Evolutionary conservation across 2,888 invertebrate species (phyloP).

Genomic region (Synanthedon formicaeformis): DNA sequence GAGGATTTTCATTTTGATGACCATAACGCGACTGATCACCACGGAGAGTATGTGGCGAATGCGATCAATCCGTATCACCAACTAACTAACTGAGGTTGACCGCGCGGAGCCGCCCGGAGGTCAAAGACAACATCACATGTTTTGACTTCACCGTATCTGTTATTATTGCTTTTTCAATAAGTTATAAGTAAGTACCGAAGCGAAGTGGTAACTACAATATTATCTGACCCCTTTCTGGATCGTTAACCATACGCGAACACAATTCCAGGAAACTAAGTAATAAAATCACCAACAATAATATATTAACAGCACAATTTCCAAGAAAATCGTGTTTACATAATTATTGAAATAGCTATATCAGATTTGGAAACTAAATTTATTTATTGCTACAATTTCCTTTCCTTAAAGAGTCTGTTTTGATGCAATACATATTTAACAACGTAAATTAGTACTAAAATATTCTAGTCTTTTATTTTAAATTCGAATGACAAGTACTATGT

Average conservation of each 20-base stretch:
- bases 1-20: conserved; percentile 35
- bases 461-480: too few relatives aligned
- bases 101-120: conserved; percentile 18
- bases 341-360: too few relatives aligned
- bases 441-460: too few relatives aligned
- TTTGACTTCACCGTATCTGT: not conserved
- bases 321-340: too few relatives aligned
- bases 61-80: conserved; percentile 13
- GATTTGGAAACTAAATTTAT: too few relatives aligned
- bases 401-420: too few relatives aligned
- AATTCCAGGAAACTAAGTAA: not conserved
- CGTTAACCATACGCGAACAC: not conserved
- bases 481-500: too few relatives aligned
- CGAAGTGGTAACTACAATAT: not conserved
- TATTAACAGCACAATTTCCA: too few relatives aligned
- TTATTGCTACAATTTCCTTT: too few relatives aligned
- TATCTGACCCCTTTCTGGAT: not conserved
- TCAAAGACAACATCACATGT: conserved; percentile 31
- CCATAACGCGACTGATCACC: conserved; percentile 35
- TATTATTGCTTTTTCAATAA: conserved; percentile 1
- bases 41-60: conserved; percentile 46
- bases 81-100: conserved; percentile 8
- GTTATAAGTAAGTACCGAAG: not conserved
- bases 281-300: too few relatives aligned
- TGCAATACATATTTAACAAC: too few relatives aligned